Percentiles rank a stretch among this genome's conserved stretches.
phyloP scores from a whole-genome alignment of 2,888 invertebrate genomes.

The Hermaeophaga mercurialis region DNA sequence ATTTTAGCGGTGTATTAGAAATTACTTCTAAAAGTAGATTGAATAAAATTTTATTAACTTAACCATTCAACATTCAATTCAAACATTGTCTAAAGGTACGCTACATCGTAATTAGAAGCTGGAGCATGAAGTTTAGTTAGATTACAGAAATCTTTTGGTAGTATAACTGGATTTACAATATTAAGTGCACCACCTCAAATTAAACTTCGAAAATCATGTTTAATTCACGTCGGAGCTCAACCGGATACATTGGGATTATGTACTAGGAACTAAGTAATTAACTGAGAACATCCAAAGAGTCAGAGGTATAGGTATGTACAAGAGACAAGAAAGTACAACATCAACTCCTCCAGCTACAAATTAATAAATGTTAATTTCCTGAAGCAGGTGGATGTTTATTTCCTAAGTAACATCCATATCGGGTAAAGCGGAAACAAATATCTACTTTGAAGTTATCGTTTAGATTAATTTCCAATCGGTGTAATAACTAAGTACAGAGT shows the following conservation, averaged over 20 bases:
- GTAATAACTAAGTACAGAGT: neutral
- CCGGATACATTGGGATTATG: conserved; percentile 18
- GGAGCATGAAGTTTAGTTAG: neutral
- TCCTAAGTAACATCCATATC: conserved; percentile 3
- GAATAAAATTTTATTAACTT: too few species aligned
- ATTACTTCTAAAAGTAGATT: too few species aligned
- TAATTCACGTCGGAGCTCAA: conserved; percentile 17
- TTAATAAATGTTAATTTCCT: conserved; percentile 27
- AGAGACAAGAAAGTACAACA: conserved; percentile 23
- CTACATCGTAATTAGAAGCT: neutral
- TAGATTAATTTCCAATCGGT: conserved; percentile 9
- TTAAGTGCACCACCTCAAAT: conserved; percentile 17
- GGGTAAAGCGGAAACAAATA: conserved; percentile 8
- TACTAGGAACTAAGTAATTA: conserved; percentile 21
- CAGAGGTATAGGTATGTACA: conserved; percentile 1
- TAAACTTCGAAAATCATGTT: conserved; percentile 22
- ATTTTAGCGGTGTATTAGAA: too few species aligned
- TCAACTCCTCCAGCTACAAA: conserved; percentile 24
- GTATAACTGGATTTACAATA: conserved; percentile 15
- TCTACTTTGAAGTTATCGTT: conserved; percentile 15
- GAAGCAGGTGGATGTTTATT: conserved; percentile 26
- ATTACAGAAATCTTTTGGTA: conserved; percentile 13
- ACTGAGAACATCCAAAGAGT: conserved; percentile 14
- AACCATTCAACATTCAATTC: neutral
- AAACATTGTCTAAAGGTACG: conserved; percentile 7